Base-by-base conservation (phyloP, 2,113 vertebrate species). In the Anseranas semipalmata region DNA sequence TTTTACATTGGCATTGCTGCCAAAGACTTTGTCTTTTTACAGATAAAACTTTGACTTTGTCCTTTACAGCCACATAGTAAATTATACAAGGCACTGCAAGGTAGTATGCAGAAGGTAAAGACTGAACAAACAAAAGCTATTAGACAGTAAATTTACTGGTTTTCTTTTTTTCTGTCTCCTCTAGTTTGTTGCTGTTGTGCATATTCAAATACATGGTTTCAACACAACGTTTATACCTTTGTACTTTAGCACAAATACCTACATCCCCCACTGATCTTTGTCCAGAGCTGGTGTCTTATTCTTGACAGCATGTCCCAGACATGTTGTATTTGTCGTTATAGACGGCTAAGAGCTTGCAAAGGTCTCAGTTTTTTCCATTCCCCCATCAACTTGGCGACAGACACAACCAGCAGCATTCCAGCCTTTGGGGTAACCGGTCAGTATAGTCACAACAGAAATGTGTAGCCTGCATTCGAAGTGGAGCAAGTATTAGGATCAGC, bases 271-370 rank as follows among this genome's bases (percentile, higher is more conserved):
- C 50, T 84, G 80, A 95, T 92, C 72, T 95, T 93, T 94, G 94
- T 85, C 72, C 80, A 56, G 65, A 67, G 35, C 28, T 89, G 68
- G 17, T 70, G 73, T 84, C 68, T 91, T 96, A 95, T 72, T 96
- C 76, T 82, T 82, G 53, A 95, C 81, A 87, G 48, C 30, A 48
- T 92, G 94, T 96, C 65, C 93, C 86, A 96, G 85, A 96, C 87
- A 76, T 90, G 70, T 58, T 91, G 39, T 91, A 78, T 94, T 87
- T 95, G 87, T 66, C 87, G 58, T 60, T 87, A 37, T 41, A 85
- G 74, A 60, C 70, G 53, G 43, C 87, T 68, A 75, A 53, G 27
- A 93, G 28, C 66, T 93, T 89, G 85, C 27, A 80, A 87, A 96
- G 32, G 56, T 87, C 70, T 94, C 12, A 6, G 56, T 55, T 92